These are phyloP conservation scores for Todiramphus saurophagus DNA, from an alignment of 2,113 vertebrate genomes.

Conservation along the genomic window DNA sequence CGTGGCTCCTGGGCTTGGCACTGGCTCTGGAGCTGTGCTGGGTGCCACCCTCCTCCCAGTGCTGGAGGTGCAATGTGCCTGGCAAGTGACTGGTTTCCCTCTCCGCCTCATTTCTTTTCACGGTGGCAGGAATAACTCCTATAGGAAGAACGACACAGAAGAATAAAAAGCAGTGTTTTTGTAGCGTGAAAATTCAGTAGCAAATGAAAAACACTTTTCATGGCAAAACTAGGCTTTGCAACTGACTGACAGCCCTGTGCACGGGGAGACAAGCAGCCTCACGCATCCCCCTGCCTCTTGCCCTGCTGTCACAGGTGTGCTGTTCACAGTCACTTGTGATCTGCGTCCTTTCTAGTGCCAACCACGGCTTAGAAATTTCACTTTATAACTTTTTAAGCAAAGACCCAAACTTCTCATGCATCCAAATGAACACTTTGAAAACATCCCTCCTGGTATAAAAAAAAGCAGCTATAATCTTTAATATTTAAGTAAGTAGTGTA, in stretches of 20 bases:
- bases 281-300: rapidly evolving
- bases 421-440: background rate
- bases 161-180: background rate
- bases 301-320: rapidly evolving
- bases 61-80: background rate
- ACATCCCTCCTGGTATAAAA: background rate
- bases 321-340: background rate
- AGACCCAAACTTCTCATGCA: background rate
- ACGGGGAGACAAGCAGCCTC: background rate
- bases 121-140: background rate
- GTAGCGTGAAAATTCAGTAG: background rate
- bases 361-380: background rate
- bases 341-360: background rate
- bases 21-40: background rate
- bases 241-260: background rate
- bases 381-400: background rate
- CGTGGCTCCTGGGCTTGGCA: background rate
- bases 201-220: background rate
- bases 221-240: background rate
- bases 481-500: background rate
- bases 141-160: background rate
- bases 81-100: rapidly evolving
- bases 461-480: background rate
- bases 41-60: rapidly evolving
- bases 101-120: background rate